Conservation (phyloP, 2,888 invertebrate species). For the Allacma fusca region DNA sequence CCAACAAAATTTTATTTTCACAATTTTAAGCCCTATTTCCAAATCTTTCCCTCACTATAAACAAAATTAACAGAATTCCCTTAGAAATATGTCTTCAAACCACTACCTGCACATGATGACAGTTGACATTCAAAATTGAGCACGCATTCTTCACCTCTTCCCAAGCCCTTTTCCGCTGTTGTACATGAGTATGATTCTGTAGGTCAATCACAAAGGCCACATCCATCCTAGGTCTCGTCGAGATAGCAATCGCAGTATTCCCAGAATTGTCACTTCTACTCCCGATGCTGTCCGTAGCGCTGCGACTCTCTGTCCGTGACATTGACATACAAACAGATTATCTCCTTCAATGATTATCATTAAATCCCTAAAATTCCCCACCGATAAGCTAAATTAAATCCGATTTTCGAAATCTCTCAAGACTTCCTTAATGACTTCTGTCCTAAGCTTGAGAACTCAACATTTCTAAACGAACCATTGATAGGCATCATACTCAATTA, state of each 20-base stretch:
- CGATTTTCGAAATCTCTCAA: background rate
- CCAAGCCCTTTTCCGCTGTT: constrained; percentile 71
- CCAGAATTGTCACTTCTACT: constrained; percentile 71
- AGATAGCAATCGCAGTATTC: constrained; percentile 64
- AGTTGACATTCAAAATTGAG: constrained; percentile 83
- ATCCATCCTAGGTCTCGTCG: constrained; percentile 76
- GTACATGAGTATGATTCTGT: constrained; percentile 75
- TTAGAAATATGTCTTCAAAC: no score
- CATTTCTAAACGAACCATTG: background rate
- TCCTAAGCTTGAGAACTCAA: constrained; percentile 14
- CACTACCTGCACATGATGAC: constrained; percentile 86
- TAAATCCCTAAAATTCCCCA: background rate
- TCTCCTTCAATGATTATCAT: background rate
- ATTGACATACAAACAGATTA: no score
- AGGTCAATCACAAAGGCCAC: constrained; percentile 74
- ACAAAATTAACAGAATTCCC: no score
- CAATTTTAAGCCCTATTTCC: no score
- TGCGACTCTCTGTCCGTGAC: constrained; percentile 62
- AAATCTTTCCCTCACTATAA: background rate
- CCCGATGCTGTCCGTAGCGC: constrained; percentile 71
- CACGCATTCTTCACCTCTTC: constrained; percentile 63
- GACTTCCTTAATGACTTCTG: background rate
- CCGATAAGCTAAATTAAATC: background rate
- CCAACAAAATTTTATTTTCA: constrained; percentile 14
- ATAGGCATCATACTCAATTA: no score